A percentile compares a stretch with the other conserved stretches of the same genome.
These are phyloP conservation scores for Drosophila triauraria DNA, from an alignment of 1,140 invertebrate species.

Conservation along the genomic window DNA sequence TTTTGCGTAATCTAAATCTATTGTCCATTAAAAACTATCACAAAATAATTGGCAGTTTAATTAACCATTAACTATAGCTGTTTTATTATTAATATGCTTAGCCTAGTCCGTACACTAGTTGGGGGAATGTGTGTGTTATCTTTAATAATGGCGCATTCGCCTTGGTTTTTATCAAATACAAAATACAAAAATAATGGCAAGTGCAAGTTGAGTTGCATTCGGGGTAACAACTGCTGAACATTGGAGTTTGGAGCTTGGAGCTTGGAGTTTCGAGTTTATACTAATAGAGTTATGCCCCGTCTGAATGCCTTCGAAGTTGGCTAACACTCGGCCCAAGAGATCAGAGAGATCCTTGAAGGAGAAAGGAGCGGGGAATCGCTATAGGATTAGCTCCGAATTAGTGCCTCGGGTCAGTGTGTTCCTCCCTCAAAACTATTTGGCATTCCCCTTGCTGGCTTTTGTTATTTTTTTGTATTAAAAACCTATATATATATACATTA, in stretches of 20 bases:
- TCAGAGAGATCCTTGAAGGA: conserved; percentile 54
- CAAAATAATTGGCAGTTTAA: conserved; percentile 83
- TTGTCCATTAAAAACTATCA: conserved; percentile 77
- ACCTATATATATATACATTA: conserved; percentile 49
- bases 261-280: conserved; percentile 20
- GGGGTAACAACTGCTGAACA: conserved; percentile 30
- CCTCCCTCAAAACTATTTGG: conserved; percentile 38
- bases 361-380: conserved; percentile 39
- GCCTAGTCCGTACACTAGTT: conserved; percentile 42
- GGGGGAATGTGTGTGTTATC: conserved; percentile 37
- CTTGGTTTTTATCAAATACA: conserved; percentile 59
- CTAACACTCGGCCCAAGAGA: conserved; percentile 48
- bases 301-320: conserved; percentile 44
- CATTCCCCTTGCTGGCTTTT: conserved; percentile 46
- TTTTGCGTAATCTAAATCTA: conserved; percentile 53
- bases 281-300: conserved; percentile 19
- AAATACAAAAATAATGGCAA: conserved; percentile 78
- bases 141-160: conserved; percentile 51
- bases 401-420: conserved; percentile 43
- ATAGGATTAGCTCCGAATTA: conserved; percentile 40
- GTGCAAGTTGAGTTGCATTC: conserved; percentile 61
- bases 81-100: conserved; percentile 39
- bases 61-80: conserved; percentile 59
- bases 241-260: conserved; percentile 1
- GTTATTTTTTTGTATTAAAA: conserved; percentile 3